These are phyloP conservation scores for Panurus biarmicus DNA, from an alignment of 2,113 vertebrate species.

Conservation along the genomic window DNA sequence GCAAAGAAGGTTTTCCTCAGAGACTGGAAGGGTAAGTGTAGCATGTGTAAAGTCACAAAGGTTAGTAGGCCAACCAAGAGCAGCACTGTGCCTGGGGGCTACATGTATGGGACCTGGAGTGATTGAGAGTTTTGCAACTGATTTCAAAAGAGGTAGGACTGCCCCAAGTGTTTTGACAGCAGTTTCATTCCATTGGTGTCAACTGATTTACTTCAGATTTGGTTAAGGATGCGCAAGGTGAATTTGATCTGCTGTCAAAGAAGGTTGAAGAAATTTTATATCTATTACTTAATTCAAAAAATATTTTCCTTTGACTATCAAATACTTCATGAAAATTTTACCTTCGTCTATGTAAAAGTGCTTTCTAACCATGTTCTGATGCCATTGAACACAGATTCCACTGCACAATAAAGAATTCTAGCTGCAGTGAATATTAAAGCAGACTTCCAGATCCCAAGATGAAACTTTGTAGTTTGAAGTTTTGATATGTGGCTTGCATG, in stretches of 20 bases:
- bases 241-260: neutral
- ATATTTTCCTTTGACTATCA: neutral
- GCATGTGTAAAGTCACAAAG: slow-evolving; percentile 29
- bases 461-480: neutral
- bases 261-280: neutral
- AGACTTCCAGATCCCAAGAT: neutral
- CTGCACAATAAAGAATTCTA: neutral
- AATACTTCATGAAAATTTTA: neutral
- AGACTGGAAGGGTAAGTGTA: neutral
- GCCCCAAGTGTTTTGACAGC: neutral
- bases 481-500: neutral
- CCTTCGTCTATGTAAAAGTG: neutral
- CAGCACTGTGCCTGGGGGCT: neutral
- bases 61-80: slow-evolving; percentile 24
- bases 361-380: neutral
- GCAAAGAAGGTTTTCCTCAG: slow-evolving; percentile 24
- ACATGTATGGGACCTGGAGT: neutral
- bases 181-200: neutral
- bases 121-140: neutral
- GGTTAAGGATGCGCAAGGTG: neutral
- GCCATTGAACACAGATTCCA: neutral
- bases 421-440: neutral
- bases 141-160: neutral
- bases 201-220: neutral
- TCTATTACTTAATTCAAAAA: neutral